Conservation (phyloP, 2,888 invertebrate genomes). For the Neoitamus cyanurus region DNA sequence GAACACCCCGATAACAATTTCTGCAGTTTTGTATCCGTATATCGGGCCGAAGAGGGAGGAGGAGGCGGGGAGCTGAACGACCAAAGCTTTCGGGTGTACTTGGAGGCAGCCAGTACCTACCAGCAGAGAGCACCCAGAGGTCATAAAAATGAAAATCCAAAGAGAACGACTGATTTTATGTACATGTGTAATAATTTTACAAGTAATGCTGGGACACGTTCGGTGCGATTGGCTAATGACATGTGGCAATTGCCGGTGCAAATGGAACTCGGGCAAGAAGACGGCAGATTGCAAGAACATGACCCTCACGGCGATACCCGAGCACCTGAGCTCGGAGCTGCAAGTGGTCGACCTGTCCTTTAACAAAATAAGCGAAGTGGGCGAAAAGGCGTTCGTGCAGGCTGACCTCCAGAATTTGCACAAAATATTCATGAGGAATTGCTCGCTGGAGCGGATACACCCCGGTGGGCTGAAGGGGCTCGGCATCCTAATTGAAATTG, state of each 20-base stretch:
- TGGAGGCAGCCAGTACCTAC: neutral
- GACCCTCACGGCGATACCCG: slow-evolving; percentile 76
- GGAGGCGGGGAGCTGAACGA: neutral
- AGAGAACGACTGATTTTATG: slow-evolving; percentile 50
- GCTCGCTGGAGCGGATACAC: slow-evolving; percentile 76
- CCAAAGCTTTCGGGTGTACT: neutral
- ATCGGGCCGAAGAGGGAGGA: neutral
- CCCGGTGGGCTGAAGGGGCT: slow-evolving; percentile 79
- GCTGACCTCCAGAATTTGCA: slow-evolving; percentile 82
- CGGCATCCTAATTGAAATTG: slow-evolving; percentile 82
- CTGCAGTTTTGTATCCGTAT: neutral
- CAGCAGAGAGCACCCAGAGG: neutral
- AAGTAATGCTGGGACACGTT: slow-evolving; percentile 53
- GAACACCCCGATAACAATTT: slow-evolving; percentile 20
- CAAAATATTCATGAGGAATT: slow-evolving; percentile 79
- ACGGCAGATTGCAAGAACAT: slow-evolving; percentile 81
- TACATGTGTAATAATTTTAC: slow-evolving; percentile 49
- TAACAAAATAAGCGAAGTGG: slow-evolving; percentile 75
- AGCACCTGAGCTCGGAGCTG: slow-evolving; percentile 76
- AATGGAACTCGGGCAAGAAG: slow-evolving; percentile 86
- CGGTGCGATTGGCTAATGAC: slow-evolving; percentile 62
- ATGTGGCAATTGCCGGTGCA: slow-evolving; percentile 76
- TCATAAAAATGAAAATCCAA: slow-evolving; percentile 50
- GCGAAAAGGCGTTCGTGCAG: slow-evolving; percentile 74
- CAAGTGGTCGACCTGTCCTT: slow-evolving; percentile 78